Base-by-base conservation (phyloP, 1,140 invertebrate species). In the Danaus melanippus region DNA sequence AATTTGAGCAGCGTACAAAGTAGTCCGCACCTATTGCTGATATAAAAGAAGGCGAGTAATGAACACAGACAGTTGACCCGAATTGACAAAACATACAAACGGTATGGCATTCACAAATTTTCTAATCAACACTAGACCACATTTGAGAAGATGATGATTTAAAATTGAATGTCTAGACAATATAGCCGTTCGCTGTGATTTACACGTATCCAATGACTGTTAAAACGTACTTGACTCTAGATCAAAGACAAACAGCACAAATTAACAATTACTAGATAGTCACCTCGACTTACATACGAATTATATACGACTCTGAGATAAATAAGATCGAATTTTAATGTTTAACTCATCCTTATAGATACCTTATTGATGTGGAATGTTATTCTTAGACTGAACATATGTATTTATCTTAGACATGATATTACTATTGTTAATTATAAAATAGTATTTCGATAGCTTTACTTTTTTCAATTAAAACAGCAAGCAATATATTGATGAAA, bases 121-220 rank as follows among this genome's bases (percentile, higher is more conserved):
- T 63, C 61, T 69, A 78, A 75, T 76, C 69, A 74, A 65, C 62
- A 55, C 50, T 61, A 61, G 60, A 32, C 21, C 21, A 32, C 21
- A 32, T 32, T 32, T 32, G 66, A 69, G 67, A 64, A 64, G 58
- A 62, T 66, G 74, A 76, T 67, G 47, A 62, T 58, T 62, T 66
- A 60, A 67, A 79, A 80, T 79, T 76, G 77, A 71, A 17, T 52
- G 79, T 83, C 79, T 80, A 83, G 79, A 83, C 79, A 58, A 45
- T 17, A 46, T 50, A 56, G 56, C 58, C 75, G 75, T 79, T 69
- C 58, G 59, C 53, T 59, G 62, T 77, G 56, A 69, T 74, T 72
- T 72, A 66, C 64, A 65, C 62, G 60, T 71, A 66, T 60, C 58
- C 62, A 72, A 69, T 68, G 60, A 70, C 64, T 58, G 53, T 60